Evolutionary conservation across 2,797 vertebrate genomes (phyloP), one percentile per base, ranked within the genome.

Genomic region (Halcyon badia): DNA sequence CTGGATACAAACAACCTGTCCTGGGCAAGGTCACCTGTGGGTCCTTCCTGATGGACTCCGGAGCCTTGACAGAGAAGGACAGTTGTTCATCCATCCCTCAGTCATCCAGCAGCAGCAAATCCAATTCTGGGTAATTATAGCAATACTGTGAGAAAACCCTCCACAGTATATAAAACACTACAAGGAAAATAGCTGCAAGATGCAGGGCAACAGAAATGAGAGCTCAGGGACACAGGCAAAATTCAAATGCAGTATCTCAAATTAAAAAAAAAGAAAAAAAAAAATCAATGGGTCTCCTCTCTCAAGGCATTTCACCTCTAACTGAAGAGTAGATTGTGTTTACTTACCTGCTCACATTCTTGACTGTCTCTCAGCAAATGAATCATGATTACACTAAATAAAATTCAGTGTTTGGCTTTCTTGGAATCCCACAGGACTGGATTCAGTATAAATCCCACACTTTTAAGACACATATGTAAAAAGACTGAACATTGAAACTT

Each of bases 241-340:
- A 68, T 72, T 69, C 83, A 64, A 95, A 78, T 48, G 25, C 26
- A 73, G n/a, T 18, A 30, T 44, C 58, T 71, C 1, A 4, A 48
- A 54, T 66, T n/a, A 6, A 51, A 52, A 85, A 87, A 48, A 19
- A 15, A 12, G 17, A 7, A 19, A 10, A 56, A 19, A 17, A 48
- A 58, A 57, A 76, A 71, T 60, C 46, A 87, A 75, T 90, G 65
- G 54, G 25, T 31, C 48, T 25, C 41, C 9, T 80, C 44, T 89
- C 90, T 78, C 90, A 84, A 77, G 81, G 70, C 31, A 84, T 84
- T 94, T 80, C 90, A 83, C 81, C 66, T 90, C 82, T 94, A 96
- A 96, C 52, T 95, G 93, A 95, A 83, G 65, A 95, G 77, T 52
- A 89, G 83, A 86, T 89, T 87, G 44, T 95, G 77, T 97, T 95